Evolutionary conservation across 2,797 vertebrate genomes (phyloP).

Genomic region (Lagocephalus sceleratus): DNA sequence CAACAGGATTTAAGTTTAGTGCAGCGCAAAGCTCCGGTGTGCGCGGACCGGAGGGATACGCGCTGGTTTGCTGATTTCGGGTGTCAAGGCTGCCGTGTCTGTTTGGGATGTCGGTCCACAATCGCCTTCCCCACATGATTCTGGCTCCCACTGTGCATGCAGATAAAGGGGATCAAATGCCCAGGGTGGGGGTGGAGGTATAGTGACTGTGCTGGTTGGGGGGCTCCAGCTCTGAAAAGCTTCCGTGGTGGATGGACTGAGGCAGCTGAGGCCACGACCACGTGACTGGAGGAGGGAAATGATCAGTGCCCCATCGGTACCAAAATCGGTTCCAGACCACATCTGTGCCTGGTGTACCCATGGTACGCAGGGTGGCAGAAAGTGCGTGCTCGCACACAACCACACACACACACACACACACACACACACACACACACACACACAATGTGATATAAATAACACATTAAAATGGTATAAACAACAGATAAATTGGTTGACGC

Average conservation of each 20-base stretch:
- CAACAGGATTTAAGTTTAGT: slow-evolving; percentile 3
- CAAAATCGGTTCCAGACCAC: not conserved
- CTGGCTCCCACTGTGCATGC: slow-evolving; percentile 10
- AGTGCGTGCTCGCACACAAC: too few species aligned
- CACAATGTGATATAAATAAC: too few species aligned
- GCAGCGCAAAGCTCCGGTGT: slow-evolving; percentile 16
- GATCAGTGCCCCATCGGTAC: slow-evolving; percentile 10
- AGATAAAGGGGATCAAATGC: slow-evolving; percentile 8
- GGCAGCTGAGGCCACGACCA: slow-evolving; percentile 73
- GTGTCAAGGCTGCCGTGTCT: slow-evolving; percentile 29
- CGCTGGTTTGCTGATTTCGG: slow-evolving; percentile 11
- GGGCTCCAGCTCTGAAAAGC: slow-evolving; percentile 31
- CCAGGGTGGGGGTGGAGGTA: slow-evolving; percentile 14
- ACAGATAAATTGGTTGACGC: too few species aligned
- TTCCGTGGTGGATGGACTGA: slow-evolving; percentile 53
- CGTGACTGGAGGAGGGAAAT: slow-evolving; percentile 46
- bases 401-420: too few species aligned
- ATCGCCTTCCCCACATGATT: slow-evolving; percentile 12
- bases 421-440: too few species aligned
- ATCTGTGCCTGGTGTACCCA: too few species aligned
- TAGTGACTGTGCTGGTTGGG: not conserved
- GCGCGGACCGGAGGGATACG: not conserved
- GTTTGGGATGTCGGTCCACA: not conserved
- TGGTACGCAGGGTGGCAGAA: too few species aligned
- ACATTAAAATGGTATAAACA: too few species aligned